Conservation (phyloP, 53 echinoderm and acorn worm genomes). For the Zoroaster sp. region DNA sequence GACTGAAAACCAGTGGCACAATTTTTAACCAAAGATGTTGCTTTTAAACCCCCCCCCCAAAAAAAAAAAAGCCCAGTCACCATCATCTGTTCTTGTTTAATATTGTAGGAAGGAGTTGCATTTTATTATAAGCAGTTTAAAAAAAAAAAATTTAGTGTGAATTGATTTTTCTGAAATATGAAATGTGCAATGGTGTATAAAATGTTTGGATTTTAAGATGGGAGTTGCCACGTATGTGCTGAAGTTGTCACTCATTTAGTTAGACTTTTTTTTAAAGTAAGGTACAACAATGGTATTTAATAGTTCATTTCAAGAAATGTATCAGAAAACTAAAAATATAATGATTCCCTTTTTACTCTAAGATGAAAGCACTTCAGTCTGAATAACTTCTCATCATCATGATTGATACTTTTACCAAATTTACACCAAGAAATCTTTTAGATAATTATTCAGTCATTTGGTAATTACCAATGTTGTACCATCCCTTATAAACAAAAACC, state of each 20-base stretch:
- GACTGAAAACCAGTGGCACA: not conserved
- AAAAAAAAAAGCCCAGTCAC: not conserved
- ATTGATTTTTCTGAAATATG: constrained; percentile 12
- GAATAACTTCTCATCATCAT: too few species aligned
- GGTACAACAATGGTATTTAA: not conserved
- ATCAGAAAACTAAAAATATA: too few species aligned
- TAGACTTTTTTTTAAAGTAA: not conserved
- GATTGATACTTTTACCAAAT: too few species aligned
- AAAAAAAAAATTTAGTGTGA: not conserved
- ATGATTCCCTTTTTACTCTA: too few species aligned
- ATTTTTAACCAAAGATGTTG: not conserved
- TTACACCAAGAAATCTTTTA: too few species aligned
- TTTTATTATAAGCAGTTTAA: not conserved
- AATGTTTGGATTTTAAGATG: not conserved
- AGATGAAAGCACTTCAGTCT: too few species aligned
- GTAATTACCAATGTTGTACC: too few species aligned
- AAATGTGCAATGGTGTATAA: constrained; percentile 37
- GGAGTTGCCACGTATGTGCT: not conserved
- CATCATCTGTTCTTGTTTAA: not conserved
- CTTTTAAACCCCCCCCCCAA: not conserved
- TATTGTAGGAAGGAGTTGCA: not conserved
- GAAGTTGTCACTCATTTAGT: not conserved
- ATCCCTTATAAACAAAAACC: too few species aligned
- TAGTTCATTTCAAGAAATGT: too few species aligned
- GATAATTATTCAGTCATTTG: too few species aligned